These are phyloP conservation scores for Stictocephala bisonia DNA, from an alignment of 2,888 invertebrate genomes.

Conservation along the genomic window DNA sequence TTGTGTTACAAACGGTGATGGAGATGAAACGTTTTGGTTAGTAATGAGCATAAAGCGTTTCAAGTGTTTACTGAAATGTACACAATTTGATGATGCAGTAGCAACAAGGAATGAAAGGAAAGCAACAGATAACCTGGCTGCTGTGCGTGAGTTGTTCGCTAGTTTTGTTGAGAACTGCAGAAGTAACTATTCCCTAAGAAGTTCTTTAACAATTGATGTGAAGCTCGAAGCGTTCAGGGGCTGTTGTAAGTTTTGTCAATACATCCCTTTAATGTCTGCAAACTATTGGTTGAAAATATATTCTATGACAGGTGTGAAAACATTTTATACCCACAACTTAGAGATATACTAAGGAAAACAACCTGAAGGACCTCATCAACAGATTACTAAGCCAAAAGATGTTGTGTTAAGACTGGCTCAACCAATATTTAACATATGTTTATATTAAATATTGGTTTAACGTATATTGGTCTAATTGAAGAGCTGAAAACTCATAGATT, in stretches of 20 bases:
- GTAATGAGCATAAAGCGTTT: neutral
- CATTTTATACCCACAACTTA: neutral
- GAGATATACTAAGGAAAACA: conserved; percentile 1
- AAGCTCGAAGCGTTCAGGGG: conserved; percentile 2
- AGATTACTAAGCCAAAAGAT: neutral
- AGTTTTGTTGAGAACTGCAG: neutral
- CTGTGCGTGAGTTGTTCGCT: neutral
- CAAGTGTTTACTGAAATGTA: neutral
- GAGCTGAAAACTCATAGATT: neutral
- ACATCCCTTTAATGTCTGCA: neutral
- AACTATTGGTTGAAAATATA: conserved; percentile 9
- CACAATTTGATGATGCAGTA: neutral
- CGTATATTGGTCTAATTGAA: neutral
- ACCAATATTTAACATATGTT: neutral
- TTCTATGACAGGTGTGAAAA: neutral
- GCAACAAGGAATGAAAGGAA: too few relatives aligned
- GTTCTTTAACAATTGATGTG: neutral
- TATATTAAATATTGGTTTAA: neutral
- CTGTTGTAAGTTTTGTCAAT: neutral
- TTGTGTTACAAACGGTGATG: neutral
- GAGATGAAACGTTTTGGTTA: neutral
- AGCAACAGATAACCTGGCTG: conserved; percentile 9
- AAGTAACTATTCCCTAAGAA: neutral
- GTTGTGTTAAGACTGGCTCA: neutral
- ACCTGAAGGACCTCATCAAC: neutral